Percentiles rank a stretch among this genome's conserved stretches.
Evolutionary conservation across 2,888 invertebrate genomes (phyloP).

Genomic region (Entomobrya multifasciata): DNA sequence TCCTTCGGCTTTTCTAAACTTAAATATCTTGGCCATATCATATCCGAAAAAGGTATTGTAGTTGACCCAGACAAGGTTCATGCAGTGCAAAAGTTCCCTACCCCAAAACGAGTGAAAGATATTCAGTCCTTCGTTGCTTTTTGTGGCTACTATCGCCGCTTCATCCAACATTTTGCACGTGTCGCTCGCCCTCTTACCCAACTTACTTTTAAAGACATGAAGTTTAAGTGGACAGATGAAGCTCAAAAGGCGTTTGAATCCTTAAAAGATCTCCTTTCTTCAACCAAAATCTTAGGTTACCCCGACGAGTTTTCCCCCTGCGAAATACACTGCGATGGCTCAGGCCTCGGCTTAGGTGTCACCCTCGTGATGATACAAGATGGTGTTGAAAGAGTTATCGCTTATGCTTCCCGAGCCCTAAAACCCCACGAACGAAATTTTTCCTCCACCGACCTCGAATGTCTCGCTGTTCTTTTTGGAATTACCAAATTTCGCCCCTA

Average conservation of each 20-base stretch:
- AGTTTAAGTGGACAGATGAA: conserved; percentile 19
- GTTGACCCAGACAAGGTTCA: conserved; percentile 68
- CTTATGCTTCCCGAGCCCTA: conserved; percentile 69
- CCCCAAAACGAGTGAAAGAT: conserved; percentile 61
- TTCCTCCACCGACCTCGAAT: conserved; percentile 81
- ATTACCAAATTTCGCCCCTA: conserved; percentile 81
- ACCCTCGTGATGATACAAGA: conserved; percentile 33
- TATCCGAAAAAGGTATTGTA: conserved; percentile 77
- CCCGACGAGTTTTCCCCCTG: not conserved
- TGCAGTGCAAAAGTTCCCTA: conserved; percentile 67
- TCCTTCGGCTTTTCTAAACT: conserved; percentile 78
- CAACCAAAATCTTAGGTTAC: conserved; percentile 57
- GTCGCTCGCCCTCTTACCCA: conserved; percentile 72
- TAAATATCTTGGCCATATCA: conserved; percentile 80
- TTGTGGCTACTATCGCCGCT: conserved; percentile 77
- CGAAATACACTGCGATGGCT: conserved; percentile 54
- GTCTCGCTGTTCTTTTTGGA: conserved; percentile 80
- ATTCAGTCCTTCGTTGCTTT: conserved; percentile 77
- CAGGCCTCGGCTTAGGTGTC: conserved; percentile 40
- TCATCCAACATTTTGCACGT: conserved; percentile 75
- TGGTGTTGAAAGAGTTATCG: conserved; percentile 47
- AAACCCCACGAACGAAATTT: conserved; percentile 80
- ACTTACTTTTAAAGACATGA: conserved; percentile 21
- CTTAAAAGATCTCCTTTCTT: conserved; percentile 29
- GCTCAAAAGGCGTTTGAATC: not conserved